Base-by-base conservation (phyloP, 2,113 vertebrate genomes). In the Capreolus pygargus region DNA sequence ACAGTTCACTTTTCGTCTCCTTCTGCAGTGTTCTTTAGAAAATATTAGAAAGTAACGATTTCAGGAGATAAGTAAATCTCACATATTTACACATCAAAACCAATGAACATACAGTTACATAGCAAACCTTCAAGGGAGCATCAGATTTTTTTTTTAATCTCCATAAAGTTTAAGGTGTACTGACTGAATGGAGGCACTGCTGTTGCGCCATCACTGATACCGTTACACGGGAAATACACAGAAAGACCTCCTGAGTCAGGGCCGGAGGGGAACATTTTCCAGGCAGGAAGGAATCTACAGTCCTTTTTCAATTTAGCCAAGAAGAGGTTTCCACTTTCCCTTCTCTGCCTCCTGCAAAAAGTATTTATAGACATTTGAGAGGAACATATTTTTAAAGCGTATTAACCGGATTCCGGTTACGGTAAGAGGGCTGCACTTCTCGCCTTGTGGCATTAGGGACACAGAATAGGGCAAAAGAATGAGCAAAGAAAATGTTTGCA, bases 371-470 rank as follows among this genome's bases (percentile, higher is more conserved):
- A 19, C 15, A 2, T 57, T n/a, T 57, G 43, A 89, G 47, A 50
- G 54, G 3, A 50, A 15, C 28, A 23, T 11, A 0, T 17, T 57
- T 27, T n/a, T 6, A 10, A 76, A 82, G 30, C 1, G 1, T 7
- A 11, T 13, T 13, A 2, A 2, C 33, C 16, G 3, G 47, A 57
- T 9, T 15, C 45, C 27, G 16, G 52, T 2, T 3, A 8, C 60
- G 1, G 14, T 30, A 16, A 47, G 17, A 39, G 21, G 43, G 45
- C 1, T 6, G 4, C 7, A 7, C 60, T 9, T 27, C 21, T 5
- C 12, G 6, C 2, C 30, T n/a, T 12, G 39, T 2, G 61, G 50
- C 3, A 5, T 78, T 7, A 7, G 2, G 16, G 0, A 30, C 28
- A 57, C 17, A 33, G 58, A 83, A 1, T 2, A 15, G 43, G 33